Base-by-base conservation (phyloP, 30 jellyfish, hydroid and myxozoan genomes). In the Hydractinia echinata region DNA sequence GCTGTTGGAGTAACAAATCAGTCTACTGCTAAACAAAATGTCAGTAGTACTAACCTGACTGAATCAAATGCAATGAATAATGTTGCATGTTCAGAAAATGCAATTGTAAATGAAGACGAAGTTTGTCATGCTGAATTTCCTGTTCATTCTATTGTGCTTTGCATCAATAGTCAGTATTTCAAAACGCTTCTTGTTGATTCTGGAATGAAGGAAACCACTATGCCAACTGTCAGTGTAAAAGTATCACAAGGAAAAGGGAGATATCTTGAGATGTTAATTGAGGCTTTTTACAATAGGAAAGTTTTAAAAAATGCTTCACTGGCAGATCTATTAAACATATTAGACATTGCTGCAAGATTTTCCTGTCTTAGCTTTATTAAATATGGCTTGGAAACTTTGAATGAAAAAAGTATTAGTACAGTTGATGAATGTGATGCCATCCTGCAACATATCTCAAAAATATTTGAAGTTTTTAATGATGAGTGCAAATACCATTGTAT, bases 241-340 rank as follows among this genome's bases (percentile, higher is more conserved):
- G 85, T 77, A 10, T 53, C 55, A 11, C 39, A 77, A 77, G 85
- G 85, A 6, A 76, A 77, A 54, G 85, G 85, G 52, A 77, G 60
- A 30, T 66, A 56, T 44, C 49, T 77, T 52, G 85, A 77, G 60
- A 51, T 52, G 73, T 56, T 77, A 8, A 60, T 77, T 51, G 76
- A 77, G 52, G 85, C 79, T 54, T 77, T 77, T 39, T 77, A 77
- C 39, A 60, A 66, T 14, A 14, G 4, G 9, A 82, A 77, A 54
- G 76, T 60, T 14, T 30, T 77, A 61, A 60, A 10, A 51, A 60
- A 77, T 54, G 60, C 60, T 54, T 77, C 85, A 18, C 51, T 77
- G 39, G 4, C 85, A 8, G 85, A 55, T 52, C 55, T 77, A 77
- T 77, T 77, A 82, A 19, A 58, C 60, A 56, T 66, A 8, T 54